Conservation (phyloP, 2,113 vertebrate genomes). For the Alectura lathami region DNA sequence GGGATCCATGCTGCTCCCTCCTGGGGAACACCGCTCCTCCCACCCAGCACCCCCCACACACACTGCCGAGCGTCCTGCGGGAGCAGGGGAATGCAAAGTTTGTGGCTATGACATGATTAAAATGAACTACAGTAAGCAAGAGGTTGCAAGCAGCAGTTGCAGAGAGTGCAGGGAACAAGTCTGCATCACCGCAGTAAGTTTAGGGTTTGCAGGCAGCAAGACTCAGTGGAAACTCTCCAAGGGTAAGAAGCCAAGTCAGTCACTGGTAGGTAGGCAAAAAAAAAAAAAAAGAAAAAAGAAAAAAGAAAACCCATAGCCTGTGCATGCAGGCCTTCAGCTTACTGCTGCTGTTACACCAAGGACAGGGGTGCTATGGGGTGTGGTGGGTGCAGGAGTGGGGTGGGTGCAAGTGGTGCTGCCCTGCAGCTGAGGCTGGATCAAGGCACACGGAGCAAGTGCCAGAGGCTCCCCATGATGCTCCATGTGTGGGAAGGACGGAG, state of each 20-base stretch:
- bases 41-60: background rate
- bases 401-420: background rate
- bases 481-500: background rate
- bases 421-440: rapidly evolving
- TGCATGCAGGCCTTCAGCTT: background rate
- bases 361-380: background rate
- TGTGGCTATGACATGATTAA: background rate
- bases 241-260: background rate
- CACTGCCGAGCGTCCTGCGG: background rate
- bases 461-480: rapidly evolving
- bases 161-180: background rate
- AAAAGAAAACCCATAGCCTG: background rate
- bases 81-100: background rate
- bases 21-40: background rate
- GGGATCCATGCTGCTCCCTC: rapidly evolving
- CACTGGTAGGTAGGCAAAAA: background rate
- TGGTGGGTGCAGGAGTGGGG: rapidly evolving
- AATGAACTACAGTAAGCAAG: background rate
- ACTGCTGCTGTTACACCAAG: background rate
- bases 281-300: background rate
- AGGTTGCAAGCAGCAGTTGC: rapidly evolving
- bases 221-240: background rate
- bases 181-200: background rate
- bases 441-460: background rate
- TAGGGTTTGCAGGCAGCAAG: background rate